Base-by-base conservation (phyloP, 2,888 invertebrate genomes). In the Phengaris alcon region DNA sequence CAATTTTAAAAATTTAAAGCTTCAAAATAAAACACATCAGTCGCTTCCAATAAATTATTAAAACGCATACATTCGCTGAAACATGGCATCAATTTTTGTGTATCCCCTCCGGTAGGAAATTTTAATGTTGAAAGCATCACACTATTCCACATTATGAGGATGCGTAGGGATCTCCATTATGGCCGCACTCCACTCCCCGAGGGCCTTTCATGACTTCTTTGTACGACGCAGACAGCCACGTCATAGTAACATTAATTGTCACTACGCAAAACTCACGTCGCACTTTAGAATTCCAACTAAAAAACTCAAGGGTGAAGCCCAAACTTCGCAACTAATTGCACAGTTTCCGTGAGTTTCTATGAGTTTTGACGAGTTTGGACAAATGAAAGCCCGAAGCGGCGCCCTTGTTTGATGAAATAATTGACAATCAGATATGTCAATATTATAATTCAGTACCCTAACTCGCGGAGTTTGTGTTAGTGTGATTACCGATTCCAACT, bases 141-240 rank as follows among this genome's bases (percentile, higher is more conserved):
- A 75, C 75, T 70, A 76, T 68, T 59, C 68, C 44, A 75, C 68
- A 74, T 68, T 77, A 77, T 77, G 68, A 52, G 75, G 76, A 78
- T 79, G 76, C 77, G 77, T 79, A 76, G 78, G 75, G 77, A 76
- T 79, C 79, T 79, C 78, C 79, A 79, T 79, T 79, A 79, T 78
- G 74, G 78, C 78, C 79, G 79, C 79, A 79, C 79, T 79, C 76
- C 78, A 77, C 78, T 76, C 79, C 79, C 79, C 77, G 77, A 79
- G 79, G 79, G 79, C 78, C 79, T 79, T 79, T 79, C 79, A 79
- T 77, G 78, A 74, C 79, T 78, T 79, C 78, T 79, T 79, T 79
- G 79, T 79, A 76, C 77, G 80, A 54, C 77, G 79, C 78, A 79
- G 79, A 79, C 79, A 79, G 77, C 77, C 77, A 78, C 79, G 75